phyloP scores from a whole-genome alignment of 2,888 invertebrate genomes.

The Synergus itoensis region DNA sequence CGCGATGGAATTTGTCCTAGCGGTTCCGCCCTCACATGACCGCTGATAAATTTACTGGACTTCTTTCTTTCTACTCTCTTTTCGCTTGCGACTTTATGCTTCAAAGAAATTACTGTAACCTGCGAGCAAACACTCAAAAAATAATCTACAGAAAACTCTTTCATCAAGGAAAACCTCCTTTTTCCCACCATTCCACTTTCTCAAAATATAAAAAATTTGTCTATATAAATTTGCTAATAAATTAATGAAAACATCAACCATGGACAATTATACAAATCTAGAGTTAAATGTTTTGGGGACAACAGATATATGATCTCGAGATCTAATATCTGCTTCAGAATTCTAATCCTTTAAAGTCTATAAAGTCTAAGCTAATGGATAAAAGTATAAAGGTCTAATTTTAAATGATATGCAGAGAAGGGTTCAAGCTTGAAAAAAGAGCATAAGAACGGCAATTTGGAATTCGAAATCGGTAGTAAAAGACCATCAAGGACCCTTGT shows the following conservation, averaged over 20 bases:
- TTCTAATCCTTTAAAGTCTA: no score
- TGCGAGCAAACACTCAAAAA: constrained; percentile 22
- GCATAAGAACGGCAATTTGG: constrained; percentile 31
- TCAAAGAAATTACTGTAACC: background rate
- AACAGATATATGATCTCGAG: no score
- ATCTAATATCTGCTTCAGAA: no score
- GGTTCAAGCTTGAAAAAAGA: background rate
- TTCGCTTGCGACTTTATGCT: constrained; percentile 37
- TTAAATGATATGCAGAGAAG: constrained; percentile 10
- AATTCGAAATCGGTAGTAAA: constrained; percentile 32
- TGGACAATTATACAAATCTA: no score
- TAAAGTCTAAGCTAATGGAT: background rate
- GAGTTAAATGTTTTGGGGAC: no score
- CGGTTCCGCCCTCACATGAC: constrained; percentile 75
- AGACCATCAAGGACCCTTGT: constrained; percentile 26
- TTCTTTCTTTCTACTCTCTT: constrained; percentile 59
- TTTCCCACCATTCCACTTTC: background rate
- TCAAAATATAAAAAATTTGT: no score
- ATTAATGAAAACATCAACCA: no score
- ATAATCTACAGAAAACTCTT: background rate
- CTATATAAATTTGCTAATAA: no score
- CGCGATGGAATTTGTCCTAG: constrained; percentile 77
- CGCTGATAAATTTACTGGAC: constrained; percentile 77
- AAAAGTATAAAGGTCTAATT: background rate
- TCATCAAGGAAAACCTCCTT: constrained; percentile 1